A percentile compares a stretch with the other conserved stretches of the same genome.
Evolutionary conservation across 2,113 vertebrate species (phyloP).

Genomic region (Eira barbara): DNA sequence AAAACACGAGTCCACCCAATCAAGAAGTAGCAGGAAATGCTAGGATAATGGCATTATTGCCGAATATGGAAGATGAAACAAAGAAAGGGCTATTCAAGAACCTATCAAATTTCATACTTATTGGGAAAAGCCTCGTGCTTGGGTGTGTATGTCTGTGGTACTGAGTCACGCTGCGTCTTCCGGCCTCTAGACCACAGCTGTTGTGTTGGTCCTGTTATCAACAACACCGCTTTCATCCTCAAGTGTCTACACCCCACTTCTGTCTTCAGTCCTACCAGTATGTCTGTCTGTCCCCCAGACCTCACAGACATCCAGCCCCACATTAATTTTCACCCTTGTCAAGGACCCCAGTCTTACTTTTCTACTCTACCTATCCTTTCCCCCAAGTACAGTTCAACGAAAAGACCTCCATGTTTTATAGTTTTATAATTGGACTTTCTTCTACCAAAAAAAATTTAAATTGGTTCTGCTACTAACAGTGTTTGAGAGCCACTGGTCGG

Average conservation of each 20-base stretch:
- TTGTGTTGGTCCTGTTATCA: neutral
- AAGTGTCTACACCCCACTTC: neutral
- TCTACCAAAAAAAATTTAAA: neutral
- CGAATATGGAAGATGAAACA: neutral
- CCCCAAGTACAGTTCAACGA: neutral
- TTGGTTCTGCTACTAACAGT: neutral
- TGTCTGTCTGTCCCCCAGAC: neutral
- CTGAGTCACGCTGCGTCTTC: neutral
- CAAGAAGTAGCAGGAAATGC: neutral
- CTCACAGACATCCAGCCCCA: neutral
- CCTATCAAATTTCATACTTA: neutral
- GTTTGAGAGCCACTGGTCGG: neutral
- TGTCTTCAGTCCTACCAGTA: neutral
- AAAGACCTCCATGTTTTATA: neutral
- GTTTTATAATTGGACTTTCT: neutral
- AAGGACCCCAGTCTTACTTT: neutral
- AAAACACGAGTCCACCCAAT: neutral
- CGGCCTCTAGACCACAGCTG: neutral
- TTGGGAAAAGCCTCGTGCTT: rapidly evolving
- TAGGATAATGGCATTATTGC: neutral
- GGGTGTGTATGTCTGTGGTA: neutral
- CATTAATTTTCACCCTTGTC: neutral
- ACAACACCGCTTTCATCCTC: neutral
- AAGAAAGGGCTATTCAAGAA: neutral
- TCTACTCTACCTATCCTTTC: neutral